Percentiles rank a stretch among this genome's conserved stretches.
Evolutionary conservation across 2,888 invertebrate genomes (phyloP).

Genomic region (Pristionchus arcanus): DNA sequence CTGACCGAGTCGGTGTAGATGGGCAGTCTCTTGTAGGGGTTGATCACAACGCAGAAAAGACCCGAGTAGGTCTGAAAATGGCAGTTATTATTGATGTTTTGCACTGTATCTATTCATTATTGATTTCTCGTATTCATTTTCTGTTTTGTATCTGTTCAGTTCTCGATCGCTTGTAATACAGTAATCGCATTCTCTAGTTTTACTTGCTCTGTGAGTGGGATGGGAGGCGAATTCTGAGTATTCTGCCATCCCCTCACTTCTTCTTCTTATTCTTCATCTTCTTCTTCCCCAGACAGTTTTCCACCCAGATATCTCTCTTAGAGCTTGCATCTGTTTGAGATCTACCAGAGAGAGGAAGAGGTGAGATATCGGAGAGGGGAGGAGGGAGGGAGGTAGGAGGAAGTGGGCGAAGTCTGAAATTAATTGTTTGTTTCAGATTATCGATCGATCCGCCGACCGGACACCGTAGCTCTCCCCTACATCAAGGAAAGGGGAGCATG

Average conservation of each 20-base stretch:
- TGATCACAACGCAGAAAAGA: slow-evolving; percentile 77
- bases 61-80: slow-evolving; percentile 75
- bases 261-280: background rate
- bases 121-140: background rate
- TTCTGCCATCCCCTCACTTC: slow-evolving; percentile 30
- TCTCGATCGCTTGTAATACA: background rate
- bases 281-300: slow-evolving; percentile 52
- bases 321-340: slow-evolving; percentile 47
- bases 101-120: background rate
- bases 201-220: slow-evolving; percentile 8
- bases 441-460: no score
- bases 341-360: background rate
- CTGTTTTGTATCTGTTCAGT: background rate
- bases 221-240: background rate
- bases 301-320: slow-evolving; percentile 42
- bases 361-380: slow-evolving; percentile 25
- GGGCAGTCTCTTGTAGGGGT: slow-evolving; percentile 78
- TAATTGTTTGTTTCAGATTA: no score
- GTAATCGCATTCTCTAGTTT: background rate
- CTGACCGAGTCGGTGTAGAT: slow-evolving; percentile 76
- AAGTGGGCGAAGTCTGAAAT: no score
- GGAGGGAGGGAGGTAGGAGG: background rate
- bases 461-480: no score
- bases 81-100: background rate
- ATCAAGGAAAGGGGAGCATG: no score